These are phyloP conservation scores for Nemopilema nomurai DNA, from an alignment of 30 jellyfish, hydroid and myxozoan genomes.

Conservation along the genomic window DNA sequence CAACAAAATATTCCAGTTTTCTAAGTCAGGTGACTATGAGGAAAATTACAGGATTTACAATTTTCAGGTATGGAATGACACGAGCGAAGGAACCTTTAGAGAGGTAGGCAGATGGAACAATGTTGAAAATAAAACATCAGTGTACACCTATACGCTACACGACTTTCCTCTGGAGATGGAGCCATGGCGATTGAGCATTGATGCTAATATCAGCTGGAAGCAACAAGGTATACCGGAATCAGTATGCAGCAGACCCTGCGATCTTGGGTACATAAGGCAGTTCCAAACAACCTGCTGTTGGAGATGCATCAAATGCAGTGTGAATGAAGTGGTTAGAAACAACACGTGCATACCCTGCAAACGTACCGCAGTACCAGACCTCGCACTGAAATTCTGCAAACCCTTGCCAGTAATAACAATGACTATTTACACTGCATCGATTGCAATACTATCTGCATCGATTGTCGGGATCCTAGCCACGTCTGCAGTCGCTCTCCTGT, in stretches of 20 bases:
- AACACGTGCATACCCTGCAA: constrained; percentile 73
- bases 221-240: constrained; percentile 48
- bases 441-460: constrained; percentile 12
- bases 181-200: constrained; percentile 41
- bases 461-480: constrained; percentile 55
- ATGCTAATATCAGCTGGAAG: constrained; percentile 41
- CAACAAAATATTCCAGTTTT: constrained; percentile 38
- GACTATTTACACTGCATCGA: not conserved
- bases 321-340: constrained; percentile 50
- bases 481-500: constrained; percentile 64
- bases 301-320: constrained; percentile 69
- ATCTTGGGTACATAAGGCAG: constrained; percentile 19
- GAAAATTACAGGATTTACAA: constrained; percentile 55
- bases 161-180: constrained; percentile 22
- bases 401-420: constrained; percentile 37
- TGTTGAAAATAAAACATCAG: not conserved
- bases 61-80: not conserved
- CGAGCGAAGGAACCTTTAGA: not conserved
- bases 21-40: constrained; percentile 25
- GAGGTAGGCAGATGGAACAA: constrained; percentile 48
- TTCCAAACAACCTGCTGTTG: constrained; percentile 69
- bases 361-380: constrained; percentile 51
- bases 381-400: constrained; percentile 25
- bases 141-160: not conserved
- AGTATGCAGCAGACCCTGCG: constrained; percentile 76